Evolutionary conservation across 2,888 invertebrate genomes (phyloP).

Genomic region (Cantharis rufa): DNA sequence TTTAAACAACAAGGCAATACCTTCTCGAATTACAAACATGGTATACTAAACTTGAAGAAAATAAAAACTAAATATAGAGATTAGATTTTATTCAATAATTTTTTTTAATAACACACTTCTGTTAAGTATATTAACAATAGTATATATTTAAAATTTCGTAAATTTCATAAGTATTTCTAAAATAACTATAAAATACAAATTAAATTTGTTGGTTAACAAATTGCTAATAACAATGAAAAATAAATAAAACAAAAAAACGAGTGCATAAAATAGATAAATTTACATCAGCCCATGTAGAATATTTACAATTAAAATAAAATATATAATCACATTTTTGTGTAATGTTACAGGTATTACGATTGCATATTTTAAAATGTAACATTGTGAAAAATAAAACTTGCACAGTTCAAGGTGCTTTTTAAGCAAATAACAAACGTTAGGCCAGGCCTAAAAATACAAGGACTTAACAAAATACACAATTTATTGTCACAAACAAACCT

Average conservation of each 20-base stretch:
- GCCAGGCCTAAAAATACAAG: background rate
- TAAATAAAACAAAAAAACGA: background rate
- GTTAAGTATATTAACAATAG: conserved; percentile 42
- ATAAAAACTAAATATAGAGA: conserved; percentile 3
- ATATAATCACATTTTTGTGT: background rate
- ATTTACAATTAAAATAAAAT: background rate
- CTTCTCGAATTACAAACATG: too few relatives aligned
- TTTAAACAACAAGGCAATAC: too few relatives aligned
- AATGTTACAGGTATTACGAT: background rate
- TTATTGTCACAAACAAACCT: background rate
- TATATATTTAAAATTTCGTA: conserved; percentile 38
- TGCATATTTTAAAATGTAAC: background rate
- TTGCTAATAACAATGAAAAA: background rate
- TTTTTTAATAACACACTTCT: conserved; percentile 42
- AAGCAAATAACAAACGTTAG: background rate
- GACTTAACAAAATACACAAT: background rate
- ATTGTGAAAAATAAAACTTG: background rate
- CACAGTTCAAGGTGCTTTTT: background rate
- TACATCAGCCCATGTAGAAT: conserved; percentile 1
- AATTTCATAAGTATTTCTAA: conserved; percentile 32
- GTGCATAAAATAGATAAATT: background rate
- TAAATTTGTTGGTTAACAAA: conserved; percentile 5
- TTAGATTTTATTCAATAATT: conserved; percentile 34
- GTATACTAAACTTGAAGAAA: background rate
- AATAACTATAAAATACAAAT: conserved; percentile 25